A percentile compares a stretch with the other conserved stretches of the same genome.
These are phyloP conservation scores for Pituophis catenifer DNA, from an alignment of 2,113 vertebrate species.

Conservation along the genomic window DNA sequence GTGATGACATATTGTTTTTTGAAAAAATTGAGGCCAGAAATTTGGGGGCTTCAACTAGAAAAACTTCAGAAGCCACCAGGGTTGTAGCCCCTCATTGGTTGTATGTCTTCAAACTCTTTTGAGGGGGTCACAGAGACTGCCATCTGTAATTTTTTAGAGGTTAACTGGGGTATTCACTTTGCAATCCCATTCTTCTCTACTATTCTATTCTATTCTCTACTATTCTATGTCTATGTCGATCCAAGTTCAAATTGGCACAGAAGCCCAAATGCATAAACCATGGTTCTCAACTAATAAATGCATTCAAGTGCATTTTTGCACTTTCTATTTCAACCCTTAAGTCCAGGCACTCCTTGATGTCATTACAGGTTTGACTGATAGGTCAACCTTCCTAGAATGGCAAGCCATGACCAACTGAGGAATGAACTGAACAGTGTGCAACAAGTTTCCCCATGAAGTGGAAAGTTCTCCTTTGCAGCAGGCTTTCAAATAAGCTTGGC, in stretches of 20 bases:
- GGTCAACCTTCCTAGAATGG: not conserved
- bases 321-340: not conserved
- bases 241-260: not conserved
- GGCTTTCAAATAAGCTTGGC: not conserved
- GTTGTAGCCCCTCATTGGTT: not conserved
- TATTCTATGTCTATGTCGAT: not conserved
- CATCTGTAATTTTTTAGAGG: not conserved
- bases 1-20: not conserved
- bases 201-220: not conserved
- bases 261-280: not conserved
- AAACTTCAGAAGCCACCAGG: not conserved
- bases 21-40: not conserved
- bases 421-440: not conserved
- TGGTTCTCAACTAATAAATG: not conserved
- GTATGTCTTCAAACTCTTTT: not conserved
- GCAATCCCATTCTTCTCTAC: not conserved
- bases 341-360: not conserved
- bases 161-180: not conserved
- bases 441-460: not conserved
- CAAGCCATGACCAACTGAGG: not conserved
- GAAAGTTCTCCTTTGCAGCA: not conserved
- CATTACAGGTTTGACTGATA: not conserved
- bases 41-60: not conserved
- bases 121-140: not conserved
- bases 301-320: not conserved